Evolutionary conservation across 1,140 invertebrate species (phyloP).

Genomic region (Drosophila ananassae): DNA sequence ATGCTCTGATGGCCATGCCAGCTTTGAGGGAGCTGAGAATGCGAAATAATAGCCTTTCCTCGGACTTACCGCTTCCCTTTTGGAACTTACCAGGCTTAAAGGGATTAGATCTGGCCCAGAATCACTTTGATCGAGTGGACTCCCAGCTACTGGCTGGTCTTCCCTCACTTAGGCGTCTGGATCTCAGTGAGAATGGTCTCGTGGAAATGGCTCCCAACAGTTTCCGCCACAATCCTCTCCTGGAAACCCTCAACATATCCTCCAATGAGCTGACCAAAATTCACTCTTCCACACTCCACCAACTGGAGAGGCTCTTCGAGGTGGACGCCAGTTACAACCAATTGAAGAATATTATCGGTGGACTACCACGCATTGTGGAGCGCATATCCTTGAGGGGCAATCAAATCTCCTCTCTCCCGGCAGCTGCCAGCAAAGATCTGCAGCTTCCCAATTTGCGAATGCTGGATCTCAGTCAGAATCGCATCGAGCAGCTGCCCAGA

Average conservation of each 20-base stretch:
- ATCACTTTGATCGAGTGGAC: constrained; percentile 90
- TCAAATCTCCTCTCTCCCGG: constrained; percentile 88
- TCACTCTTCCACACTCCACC: constrained; percentile 90
- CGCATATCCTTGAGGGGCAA: constrained; percentile 91
- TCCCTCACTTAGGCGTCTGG: constrained; percentile 90
- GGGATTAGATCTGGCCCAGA: constrained; percentile 91
- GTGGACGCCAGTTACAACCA: constrained; percentile 91
- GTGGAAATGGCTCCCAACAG: constrained; percentile 88
- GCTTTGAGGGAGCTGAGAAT: constrained; percentile 91
- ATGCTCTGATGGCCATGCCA: constrained; percentile 92
- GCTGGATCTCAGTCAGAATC: constrained; percentile 91
- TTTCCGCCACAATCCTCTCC: constrained; percentile 88
- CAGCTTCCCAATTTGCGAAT: constrained; percentile 89
- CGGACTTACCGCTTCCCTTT: constrained; percentile 87
- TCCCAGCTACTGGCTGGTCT: constrained; percentile 89
- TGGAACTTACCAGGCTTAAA: constrained; percentile 93
- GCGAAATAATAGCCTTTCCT: constrained; percentile 90
- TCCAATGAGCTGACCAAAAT: constrained; percentile 88
- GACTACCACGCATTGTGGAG: constrained; percentile 90
- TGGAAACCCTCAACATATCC: constrained; percentile 92
- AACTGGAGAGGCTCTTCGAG: constrained; percentile 90
- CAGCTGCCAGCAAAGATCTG: constrained; percentile 87
- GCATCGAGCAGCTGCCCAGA: constrained; percentile 88
- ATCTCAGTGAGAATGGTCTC: constrained; percentile 91
- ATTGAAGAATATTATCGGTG: constrained; percentile 88